Conservation (phyloP, 1,140 invertebrate genomes). For the Teleopsis dalmanni region DNA sequence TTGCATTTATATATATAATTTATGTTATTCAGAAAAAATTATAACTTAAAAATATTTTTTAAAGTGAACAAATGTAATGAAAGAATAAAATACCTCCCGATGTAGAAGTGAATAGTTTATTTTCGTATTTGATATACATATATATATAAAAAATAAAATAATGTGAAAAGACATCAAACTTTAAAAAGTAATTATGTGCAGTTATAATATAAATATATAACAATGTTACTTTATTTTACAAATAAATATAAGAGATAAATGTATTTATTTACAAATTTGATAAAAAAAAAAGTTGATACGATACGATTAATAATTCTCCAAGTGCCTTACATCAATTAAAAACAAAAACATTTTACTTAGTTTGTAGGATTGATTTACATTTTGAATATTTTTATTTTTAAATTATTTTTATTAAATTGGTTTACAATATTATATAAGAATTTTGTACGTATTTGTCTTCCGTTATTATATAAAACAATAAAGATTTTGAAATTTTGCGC, state of each 20-base stretch:
- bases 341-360: conserved; percentile 3
- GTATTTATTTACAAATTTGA: conserved; percentile 8
- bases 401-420: conserved; percentile 6
- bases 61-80: conserved; percentile 6
- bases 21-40: no score
- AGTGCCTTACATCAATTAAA: conserved; percentile 12
- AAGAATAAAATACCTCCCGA: conserved; percentile 4
- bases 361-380: neutral
- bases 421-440: conserved; percentile 7
- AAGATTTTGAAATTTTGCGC: no score
- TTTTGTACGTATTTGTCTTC: conserved; percentile 9
- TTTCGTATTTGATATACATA: conserved; percentile 1
- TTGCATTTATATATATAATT: conserved; percentile 5
- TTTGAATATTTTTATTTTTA: conserved; percentile 9
- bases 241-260: conserved; percentile 3
- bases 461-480: no score
- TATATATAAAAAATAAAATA: conserved; percentile 1
- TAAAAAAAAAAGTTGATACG: conserved; percentile 7
- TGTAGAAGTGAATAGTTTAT: no score
- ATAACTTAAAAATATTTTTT: conserved; percentile 6
- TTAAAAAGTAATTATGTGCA: neutral
- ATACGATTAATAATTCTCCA: conserved; percentile 9
- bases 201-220: conserved; percentile 3
- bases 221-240: conserved; percentile 1
- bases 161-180: conserved; percentile 3